A percentile compares a stretch with the other conserved stretches of the same genome.
These are phyloP conservation scores for Harpalus rufipes DNA, from an alignment of 2,888 invertebrate species.

Conservation along the genomic window DNA sequence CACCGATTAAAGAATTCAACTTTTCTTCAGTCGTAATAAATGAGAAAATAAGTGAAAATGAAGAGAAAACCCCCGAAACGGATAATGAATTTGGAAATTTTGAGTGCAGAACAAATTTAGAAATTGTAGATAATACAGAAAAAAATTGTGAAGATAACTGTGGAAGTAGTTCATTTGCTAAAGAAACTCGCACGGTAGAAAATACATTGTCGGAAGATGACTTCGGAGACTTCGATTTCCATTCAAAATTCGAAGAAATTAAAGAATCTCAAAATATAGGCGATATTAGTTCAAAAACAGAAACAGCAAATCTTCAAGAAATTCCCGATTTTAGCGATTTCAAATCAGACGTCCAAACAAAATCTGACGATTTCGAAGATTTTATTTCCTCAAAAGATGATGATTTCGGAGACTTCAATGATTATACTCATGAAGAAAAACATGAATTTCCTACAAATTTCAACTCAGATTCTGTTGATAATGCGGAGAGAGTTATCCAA, in stretches of 20 bases:
- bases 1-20: background rate
- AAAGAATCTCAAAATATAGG: background rate
- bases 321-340: background rate
- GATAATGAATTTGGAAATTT: slow-evolving; percentile 2
- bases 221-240: slow-evolving; percentile 73
- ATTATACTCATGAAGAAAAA: slow-evolving; percentile 69
- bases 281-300: too few relatives aligned
- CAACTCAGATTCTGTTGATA: slow-evolving; percentile 66
- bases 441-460: slow-evolving; percentile 25
- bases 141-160: background rate
- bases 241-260: slow-evolving; percentile 57
- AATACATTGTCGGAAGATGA: slow-evolving; percentile 70
- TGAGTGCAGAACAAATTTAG: background rate
- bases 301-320: background rate
- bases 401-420: slow-evolving; percentile 73
- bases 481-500: slow-evolving; percentile 72
- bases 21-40: background rate
- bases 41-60: background rate
- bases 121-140: background rate
- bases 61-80: background rate
- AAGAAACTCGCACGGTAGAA: slow-evolving; percentile 3
- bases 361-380: slow-evolving; percentile 52
- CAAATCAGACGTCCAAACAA: background rate
- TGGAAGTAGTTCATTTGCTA: slow-evolving; percentile 5
- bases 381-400: slow-evolving; percentile 70